Evolutionary conservation across 2,113 vertebrate genomes (phyloP).

Genomic region (Hucho hucho): DNA sequence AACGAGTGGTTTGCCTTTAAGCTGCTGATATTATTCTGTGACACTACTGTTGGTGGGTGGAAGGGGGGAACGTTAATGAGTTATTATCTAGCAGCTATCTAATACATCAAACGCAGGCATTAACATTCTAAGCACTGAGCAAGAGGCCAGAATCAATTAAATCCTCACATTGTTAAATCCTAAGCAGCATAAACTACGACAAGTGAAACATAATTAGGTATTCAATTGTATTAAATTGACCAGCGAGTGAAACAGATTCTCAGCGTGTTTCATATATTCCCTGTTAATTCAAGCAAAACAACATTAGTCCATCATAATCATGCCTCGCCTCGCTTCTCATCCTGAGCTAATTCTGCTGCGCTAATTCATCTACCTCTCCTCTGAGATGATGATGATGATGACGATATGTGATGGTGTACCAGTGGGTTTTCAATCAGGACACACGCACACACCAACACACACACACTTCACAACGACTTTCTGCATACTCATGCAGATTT

Average conservation of each 20-base stretch:
- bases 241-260: slow-evolving; percentile 55
- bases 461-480: too few relatives aligned
- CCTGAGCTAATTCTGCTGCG: slow-evolving; percentile 23
- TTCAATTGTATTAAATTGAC: slow-evolving; percentile 71
- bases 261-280: slow-evolving; percentile 60
- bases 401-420: not conserved
- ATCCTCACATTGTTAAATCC: slow-evolving; percentile 55
- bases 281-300: slow-evolving; percentile 64
- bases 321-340: slow-evolving; percentile 8
- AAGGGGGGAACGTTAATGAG: slow-evolving; percentile 37
- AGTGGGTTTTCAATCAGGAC: slow-evolving; percentile 30
- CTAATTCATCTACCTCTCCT: slow-evolving; percentile 20
- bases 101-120: slow-evolving; percentile 38
- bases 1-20: not conserved
- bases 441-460: slow-evolving; percentile 10
- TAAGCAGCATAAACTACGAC: slow-evolving; percentile 51
- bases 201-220: slow-evolving; percentile 69
- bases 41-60: not conserved
- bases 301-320: slow-evolving; percentile 56
- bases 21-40: not conserved
- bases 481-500: too few relatives aligned
- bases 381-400: not conserved
- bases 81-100: slow-evolving; percentile 55
- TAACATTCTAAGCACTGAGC: slow-evolving; percentile 28
- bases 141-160: slow-evolving; percentile 56